Conservation (phyloP, 2,113 vertebrate genomes). For the Ictalurus furcatus region DNA sequence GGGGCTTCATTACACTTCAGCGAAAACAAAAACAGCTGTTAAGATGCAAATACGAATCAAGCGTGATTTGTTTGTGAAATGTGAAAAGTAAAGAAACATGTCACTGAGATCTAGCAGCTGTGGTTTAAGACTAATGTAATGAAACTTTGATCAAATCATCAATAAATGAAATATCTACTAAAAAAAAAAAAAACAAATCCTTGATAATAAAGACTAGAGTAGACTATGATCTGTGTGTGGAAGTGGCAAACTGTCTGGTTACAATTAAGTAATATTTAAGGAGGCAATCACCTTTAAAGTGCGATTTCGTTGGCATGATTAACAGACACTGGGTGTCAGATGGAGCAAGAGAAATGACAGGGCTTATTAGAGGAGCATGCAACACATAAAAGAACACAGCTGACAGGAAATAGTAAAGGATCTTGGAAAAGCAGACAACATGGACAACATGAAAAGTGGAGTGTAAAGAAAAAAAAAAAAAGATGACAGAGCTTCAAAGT, state of each 20-base stretch:
- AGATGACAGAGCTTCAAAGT: background rate
- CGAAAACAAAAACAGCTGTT: background rate
- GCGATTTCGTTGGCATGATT: constrained; percentile 7
- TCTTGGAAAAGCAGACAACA: constrained; percentile 18
- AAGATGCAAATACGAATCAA: constrained; percentile 6
- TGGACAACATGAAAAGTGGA: constrained; percentile 15
- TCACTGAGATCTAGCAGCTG: background rate
- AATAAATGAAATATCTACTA: background rate
- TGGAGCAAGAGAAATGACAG: constrained; percentile 32
- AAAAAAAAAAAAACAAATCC: background rate
- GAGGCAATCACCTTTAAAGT: background rate
- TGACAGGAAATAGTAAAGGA: constrained; percentile 23
- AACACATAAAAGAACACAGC: constrained; percentile 24
- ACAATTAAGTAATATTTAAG: constrained; percentile 13
- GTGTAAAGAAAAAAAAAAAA: background rate
- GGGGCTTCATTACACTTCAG: background rate
- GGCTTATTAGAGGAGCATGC: constrained; percentile 1
- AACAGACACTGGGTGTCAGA: constrained; percentile 28
- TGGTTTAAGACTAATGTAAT: background rate
- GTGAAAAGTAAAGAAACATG: background rate
- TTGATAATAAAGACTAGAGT: background rate
- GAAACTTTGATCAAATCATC: background rate
- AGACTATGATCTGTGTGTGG: background rate
- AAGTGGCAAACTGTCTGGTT: background rate
- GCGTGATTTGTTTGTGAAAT: background rate